Conservation (phyloP, 2,797 vertebrate genomes). For the Paratrypauchen microcephalus region DNA sequence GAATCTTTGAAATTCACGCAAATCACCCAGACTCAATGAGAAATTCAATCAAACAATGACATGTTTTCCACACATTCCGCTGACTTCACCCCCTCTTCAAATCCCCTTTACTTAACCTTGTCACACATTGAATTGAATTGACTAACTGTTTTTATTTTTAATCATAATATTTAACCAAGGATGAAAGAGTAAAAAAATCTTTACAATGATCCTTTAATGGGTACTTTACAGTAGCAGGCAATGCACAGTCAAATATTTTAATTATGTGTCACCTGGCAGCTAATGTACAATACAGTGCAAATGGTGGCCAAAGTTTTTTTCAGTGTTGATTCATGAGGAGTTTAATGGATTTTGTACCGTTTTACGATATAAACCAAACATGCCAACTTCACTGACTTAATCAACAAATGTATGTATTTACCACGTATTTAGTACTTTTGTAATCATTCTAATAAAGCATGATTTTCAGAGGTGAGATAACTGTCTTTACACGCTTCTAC, state of each 20-base stretch:
- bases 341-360: background rate
- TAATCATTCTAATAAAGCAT: background rate
- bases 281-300: background rate
- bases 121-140: slow-evolving; percentile 4
- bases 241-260: background rate
- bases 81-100: slow-evolving; percentile 4
- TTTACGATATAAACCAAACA: background rate
- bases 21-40: slow-evolving; percentile 21
- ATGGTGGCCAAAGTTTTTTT: background rate
- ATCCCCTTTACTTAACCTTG: slow-evolving; percentile 28
- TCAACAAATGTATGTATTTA: too few relatives aligned
- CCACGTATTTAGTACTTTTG: background rate
- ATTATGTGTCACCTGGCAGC: background rate
- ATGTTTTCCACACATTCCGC: slow-evolving; percentile 17
- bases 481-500: background rate
- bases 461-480: background rate
- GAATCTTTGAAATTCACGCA: slow-evolving; percentile 34
- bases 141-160: background rate
- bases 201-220: background rate
- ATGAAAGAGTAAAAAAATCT: background rate
- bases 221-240: background rate
- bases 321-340: background rate
- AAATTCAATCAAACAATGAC: slow-evolving; percentile 28
- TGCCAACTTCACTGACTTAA: background rate
- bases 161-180: slow-evolving; percentile 6